Base-by-base conservation (phyloP, 2,888 invertebrate genomes). In the Stratiomys singularior region DNA sequence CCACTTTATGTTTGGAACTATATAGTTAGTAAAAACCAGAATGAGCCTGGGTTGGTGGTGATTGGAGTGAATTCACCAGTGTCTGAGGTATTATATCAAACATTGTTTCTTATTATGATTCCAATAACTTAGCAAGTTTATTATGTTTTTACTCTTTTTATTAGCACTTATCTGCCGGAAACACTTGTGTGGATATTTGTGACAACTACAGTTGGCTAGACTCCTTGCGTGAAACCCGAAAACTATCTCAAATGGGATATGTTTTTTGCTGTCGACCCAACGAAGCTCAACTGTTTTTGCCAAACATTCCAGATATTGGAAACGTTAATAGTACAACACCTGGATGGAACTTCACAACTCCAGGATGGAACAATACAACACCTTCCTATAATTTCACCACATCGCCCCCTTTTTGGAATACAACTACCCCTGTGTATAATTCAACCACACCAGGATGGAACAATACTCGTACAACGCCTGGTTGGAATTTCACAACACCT, bases 51-150 rank as follows among this genome's bases (percentile, higher is more conserved):
- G 9, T 15, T 27, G 1, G 71, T 72, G 5, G 56, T 52, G n/a
- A 44, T 72, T 52, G 71, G 71, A 18, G 28, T 72, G 13, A 72
- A 72, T n/a, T 52, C 71, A 11, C 71, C 71, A 18, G 28, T 72
- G 9, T 28, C 27, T n/a, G 21, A 56, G 18, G 71, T 72, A 69
- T 52, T 4, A 52, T 9, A 4, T 52, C 44, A 9, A 37, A 9
- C 37, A 37, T 2, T 46, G 15, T 63, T 52, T 52, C 1, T 60
- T 23, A 18, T n/a, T n/a, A n/a, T n/a, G n/a, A n/a, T n/a, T n/a
- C n/a, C n/a, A n/a, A n/a, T n/a, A n/a, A 46, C 11, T n/a, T n/a
- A n/a, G n/a, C n/a, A n/a, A n/a, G n/a, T n/a, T n/a, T n/a, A n/a
- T n/a, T n/a, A n/a, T n/a, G n/a, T n/a, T n/a, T n/a, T n/a, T n/a